phyloP scores from a whole-genome alignment of 2,797 vertebrate species.

The Bradypodion pumilum region DNA sequence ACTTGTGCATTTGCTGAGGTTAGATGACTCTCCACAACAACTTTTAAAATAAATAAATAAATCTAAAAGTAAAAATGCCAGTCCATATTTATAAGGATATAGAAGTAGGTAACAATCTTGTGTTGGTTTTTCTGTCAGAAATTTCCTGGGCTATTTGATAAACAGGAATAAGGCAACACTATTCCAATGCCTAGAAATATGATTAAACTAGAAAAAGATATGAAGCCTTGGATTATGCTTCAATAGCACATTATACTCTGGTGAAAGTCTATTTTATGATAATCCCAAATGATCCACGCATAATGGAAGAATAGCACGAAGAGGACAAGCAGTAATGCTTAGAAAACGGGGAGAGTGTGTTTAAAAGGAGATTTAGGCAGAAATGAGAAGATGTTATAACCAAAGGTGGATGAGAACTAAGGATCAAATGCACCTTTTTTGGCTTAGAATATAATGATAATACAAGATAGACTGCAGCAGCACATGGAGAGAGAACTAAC shows the following conservation, averaged over 20 bases:
- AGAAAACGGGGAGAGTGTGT: too few species aligned
- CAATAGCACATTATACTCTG: neutral
- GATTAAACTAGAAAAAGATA: neutral
- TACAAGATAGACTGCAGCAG: too few species aligned
- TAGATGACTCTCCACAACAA: conserved; percentile 51
- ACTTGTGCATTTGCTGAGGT: neutral
- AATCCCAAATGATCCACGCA: neutral
- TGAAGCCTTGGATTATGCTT: neutral
- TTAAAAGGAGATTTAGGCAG: neutral
- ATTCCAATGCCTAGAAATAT: neutral
- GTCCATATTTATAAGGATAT: conserved; percentile 6
- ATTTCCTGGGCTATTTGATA: neutral
- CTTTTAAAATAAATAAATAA: conserved; percentile 19
- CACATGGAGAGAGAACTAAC: too few species aligned
- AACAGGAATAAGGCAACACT: neutral
- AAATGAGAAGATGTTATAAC: too few species aligned
- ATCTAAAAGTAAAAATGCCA: conserved; percentile 24
- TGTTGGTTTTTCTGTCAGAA: neutral
- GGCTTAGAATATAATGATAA: neutral
- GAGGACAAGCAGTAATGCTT: neutral
- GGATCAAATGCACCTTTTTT: neutral
- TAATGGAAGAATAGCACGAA: neutral
- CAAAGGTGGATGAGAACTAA: neutral
- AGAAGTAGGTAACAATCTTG: neutral
- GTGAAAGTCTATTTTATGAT: neutral